A percentile compares a stretch with the other conserved stretches of the same genome.
Evolutionary conservation across 2,888 invertebrate species (phyloP).

Genomic region (Drosophila yooni): DNA sequence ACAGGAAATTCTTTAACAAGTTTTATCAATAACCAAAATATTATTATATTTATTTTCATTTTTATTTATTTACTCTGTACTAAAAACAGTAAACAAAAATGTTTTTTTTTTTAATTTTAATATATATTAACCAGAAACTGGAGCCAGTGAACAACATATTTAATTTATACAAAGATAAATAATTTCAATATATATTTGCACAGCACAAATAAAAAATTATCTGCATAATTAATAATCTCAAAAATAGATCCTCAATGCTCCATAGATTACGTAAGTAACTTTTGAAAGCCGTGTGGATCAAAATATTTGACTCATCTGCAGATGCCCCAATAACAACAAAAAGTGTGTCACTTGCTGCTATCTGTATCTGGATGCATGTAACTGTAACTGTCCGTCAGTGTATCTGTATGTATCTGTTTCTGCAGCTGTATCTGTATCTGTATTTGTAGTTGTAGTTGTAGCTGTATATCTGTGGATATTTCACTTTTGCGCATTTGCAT

Average conservation of each 20-base stretch:
- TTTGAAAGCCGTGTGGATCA: background rate
- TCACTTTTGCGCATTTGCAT: slow-evolving; percentile 44
- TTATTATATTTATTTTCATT: background rate
- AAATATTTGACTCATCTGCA: slow-evolving; percentile 55
- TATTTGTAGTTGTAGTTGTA: slow-evolving; percentile 9
- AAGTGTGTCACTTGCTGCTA: slow-evolving; percentile 35
- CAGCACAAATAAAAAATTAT: background rate
- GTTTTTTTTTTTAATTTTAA: too few species aligned
- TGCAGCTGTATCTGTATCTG: slow-evolving; percentile 23
- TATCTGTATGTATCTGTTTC: slow-evolving; percentile 11
- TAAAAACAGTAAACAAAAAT: too few species aligned
- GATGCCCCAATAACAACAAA: slow-evolving; percentile 7
- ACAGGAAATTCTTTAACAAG: background rate
- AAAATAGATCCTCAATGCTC: background rate
- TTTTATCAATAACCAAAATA: background rate
- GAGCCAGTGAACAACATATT: background rate
- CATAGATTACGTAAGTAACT: background rate
- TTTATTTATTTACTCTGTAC: background rate
- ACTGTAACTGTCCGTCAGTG: slow-evolving; percentile 5
- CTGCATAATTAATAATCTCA: background rate
- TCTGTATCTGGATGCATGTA: slow-evolving; percentile 17
- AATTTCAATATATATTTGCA: background rate
- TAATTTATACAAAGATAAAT: background rate
- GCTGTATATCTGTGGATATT: slow-evolving; percentile 33
- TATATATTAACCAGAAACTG: background rate